Evolutionary conservation across 2,888 invertebrate species (phyloP), one percentile per base, ranked within the genome.

Genomic region (Chymomyza fuscimana): DNA sequence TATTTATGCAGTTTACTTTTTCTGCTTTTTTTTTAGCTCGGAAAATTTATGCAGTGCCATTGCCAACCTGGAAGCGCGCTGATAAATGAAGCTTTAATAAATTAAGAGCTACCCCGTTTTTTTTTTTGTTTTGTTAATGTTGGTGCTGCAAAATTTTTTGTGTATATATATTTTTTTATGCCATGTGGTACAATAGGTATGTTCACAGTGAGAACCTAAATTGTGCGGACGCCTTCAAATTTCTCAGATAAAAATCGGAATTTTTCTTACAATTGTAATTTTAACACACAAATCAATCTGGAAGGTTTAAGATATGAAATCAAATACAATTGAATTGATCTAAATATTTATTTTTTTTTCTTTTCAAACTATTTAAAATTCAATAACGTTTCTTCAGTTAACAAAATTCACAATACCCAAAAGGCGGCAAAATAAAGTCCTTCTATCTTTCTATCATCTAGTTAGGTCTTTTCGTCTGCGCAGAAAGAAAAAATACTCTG

Each of bases 1-100:
- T 75, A 56, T 54, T 65, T 61, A 54, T 40, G 67, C 70, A 52
- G 70, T 71, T 65, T 72, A 54, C 16, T 58, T 52, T 61, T 68
- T 61, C 63, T 62, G 62, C 52, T 51, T 16, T 54, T 60, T 58
- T 46, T 63, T 59, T 19, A 67, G 19, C 19, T 67, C 29, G 54
- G 56, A 72, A 69, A 84, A 88, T 84, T 88, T 84, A 88, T 88
- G 88, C 82, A 73, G 68, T 71, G 69, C 59, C 66, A 69, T 40
- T 36, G 58, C 16, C 51, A 19, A 16, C 29, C 67, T 32, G 68
- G 51, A 32, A 32, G 9, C 7, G 32, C 32, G 61, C 81, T 88
- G 85, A 86, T 86, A 86, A 85, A 86, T 85, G 88, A 56, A 70
- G 88, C 85, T 85, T 86, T 88, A 86, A 86, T 88, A 88, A 86